Percentiles rank a stretch among this genome's conserved stretches.
Evolutionary conservation across 2,113 vertebrate genomes (phyloP).

Genomic region (Perca flavescens): DNA sequence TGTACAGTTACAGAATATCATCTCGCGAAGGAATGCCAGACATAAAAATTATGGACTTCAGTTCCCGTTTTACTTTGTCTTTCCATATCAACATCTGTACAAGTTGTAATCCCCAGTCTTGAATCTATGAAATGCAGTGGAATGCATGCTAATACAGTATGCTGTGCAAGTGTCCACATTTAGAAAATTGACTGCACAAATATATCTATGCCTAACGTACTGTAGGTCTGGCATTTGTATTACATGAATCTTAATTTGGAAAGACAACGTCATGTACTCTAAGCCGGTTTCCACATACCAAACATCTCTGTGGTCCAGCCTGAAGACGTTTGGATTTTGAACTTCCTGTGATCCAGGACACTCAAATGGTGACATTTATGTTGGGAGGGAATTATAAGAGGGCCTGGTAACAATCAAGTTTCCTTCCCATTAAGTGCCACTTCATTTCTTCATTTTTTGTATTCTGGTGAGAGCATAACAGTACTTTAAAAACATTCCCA

Average conservation of each 20-base stretch:
- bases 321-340: slow-evolving; percentile 40
- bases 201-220: slow-evolving; percentile 73
- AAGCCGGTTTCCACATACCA: slow-evolving; percentile 42
- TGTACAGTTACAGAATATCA: slow-evolving; percentile 84
- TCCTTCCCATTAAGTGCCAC: slow-evolving; percentile 55
- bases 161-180: slow-evolving; percentile 78
- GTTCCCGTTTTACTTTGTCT: slow-evolving; percentile 61
- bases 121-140: slow-evolving; percentile 78
- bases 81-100: slow-evolving; percentile 75
- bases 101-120: slow-evolving; percentile 68
- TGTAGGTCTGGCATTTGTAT: slow-evolving; percentile 72
- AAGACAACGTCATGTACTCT: slow-evolving; percentile 49
- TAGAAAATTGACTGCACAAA: slow-evolving; percentile 72
- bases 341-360: slow-evolving; percentile 59
- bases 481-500: slow-evolving; percentile 75
- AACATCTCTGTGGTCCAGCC: slow-evolving; percentile 41
- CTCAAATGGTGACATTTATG: slow-evolving; percentile 47
- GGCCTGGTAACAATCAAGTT: slow-evolving; percentile 68
- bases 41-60: slow-evolving; percentile 75
- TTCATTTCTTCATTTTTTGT: slow-evolving; percentile 37
- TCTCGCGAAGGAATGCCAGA: slow-evolving; percentile 77
- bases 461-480: slow-evolving; percentile 64
- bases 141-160: slow-evolving; percentile 81
- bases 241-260: slow-evolving; percentile 75
- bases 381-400: slow-evolving; percentile 38